Evolutionary conservation across 2,113 vertebrate species (phyloP).

Genomic region (Macaca nemestrina): DNA sequence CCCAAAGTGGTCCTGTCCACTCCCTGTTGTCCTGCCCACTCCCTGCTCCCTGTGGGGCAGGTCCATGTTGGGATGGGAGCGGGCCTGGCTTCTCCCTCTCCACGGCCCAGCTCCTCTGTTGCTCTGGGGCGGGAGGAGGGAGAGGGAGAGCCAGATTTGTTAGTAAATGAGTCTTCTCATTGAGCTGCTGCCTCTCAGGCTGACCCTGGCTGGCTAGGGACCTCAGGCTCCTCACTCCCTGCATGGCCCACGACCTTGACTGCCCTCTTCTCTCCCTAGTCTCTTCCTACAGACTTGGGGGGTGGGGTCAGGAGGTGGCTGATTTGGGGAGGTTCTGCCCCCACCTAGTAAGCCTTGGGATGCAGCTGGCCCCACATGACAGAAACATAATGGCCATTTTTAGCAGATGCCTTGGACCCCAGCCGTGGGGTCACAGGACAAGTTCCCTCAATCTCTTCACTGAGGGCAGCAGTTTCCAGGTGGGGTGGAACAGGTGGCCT

Average conservation of each 20-base stretch:
- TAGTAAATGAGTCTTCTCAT: neutral
- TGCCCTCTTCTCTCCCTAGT: no score
- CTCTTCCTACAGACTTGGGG: no score
- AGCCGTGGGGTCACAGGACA: neutral
- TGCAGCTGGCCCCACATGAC: neutral
- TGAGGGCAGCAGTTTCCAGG: neutral
- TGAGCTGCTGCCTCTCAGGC: neutral
- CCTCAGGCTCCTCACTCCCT: neutral
- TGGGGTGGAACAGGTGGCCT: no score
- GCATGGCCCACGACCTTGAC: neutral
- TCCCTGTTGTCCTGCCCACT: neutral
- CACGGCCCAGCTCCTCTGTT: neutral
- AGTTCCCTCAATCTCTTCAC: neutral
- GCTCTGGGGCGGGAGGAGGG: neutral
- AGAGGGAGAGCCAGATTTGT: neutral
- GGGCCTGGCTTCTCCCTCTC: neutral
- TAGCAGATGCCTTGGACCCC: neutral
- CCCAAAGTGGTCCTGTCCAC: neutral
- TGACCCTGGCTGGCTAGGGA: neutral
- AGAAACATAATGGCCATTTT: neutral
- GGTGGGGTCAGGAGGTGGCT: no score
- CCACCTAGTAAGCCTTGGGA: neutral
- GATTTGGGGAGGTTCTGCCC: neutral
- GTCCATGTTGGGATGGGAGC: neutral
- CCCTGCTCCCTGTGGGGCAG: fast-evolving